These are phyloP conservation scores for Apteryx owenii DNA, from an alignment of 2,113 vertebrate species.

Conservation along the genomic window DNA sequence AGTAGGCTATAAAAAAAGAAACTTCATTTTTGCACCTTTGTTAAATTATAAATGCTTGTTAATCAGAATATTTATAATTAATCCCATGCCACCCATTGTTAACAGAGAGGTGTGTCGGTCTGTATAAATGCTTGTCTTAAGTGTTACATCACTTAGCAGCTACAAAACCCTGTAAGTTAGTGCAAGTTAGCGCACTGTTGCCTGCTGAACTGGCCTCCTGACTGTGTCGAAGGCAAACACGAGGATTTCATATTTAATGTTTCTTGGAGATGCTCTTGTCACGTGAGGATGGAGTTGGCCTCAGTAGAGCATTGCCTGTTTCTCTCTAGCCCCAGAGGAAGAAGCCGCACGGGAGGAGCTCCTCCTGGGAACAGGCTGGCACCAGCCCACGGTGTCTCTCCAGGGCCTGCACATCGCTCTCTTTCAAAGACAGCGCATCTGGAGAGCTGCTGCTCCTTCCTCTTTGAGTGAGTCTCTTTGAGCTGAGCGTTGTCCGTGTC, in stretches of 20 bases:
- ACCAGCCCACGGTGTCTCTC: accelerated
- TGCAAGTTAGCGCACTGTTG: neutral
- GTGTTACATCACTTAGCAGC: neutral
- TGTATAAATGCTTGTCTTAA: neutral
- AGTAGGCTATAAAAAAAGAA: neutral
- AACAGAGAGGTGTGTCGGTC: neutral
- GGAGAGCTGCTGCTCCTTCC: neutral
- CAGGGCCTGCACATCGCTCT: accelerated
- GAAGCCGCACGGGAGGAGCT: neutral
- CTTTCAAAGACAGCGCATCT: accelerated
- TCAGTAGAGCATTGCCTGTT: accelerated
- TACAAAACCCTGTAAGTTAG: neutral
- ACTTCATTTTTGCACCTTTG: neutral
- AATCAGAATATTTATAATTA: neutral
- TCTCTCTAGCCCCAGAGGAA: neutral
- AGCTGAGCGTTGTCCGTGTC: accelerated
- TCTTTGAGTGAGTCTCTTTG: neutral
- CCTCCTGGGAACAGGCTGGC: accelerated
- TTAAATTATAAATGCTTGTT: neutral
- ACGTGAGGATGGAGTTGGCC: neutral
- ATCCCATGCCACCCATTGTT: neutral
- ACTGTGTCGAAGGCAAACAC: neutral
- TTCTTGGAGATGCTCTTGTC: neutral
- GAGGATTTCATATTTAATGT: neutral
- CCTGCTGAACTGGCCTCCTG: neutral